Evolutionary conservation across 2,797 vertebrate species (phyloP).

Genomic region (Paguma larvata): DNA sequence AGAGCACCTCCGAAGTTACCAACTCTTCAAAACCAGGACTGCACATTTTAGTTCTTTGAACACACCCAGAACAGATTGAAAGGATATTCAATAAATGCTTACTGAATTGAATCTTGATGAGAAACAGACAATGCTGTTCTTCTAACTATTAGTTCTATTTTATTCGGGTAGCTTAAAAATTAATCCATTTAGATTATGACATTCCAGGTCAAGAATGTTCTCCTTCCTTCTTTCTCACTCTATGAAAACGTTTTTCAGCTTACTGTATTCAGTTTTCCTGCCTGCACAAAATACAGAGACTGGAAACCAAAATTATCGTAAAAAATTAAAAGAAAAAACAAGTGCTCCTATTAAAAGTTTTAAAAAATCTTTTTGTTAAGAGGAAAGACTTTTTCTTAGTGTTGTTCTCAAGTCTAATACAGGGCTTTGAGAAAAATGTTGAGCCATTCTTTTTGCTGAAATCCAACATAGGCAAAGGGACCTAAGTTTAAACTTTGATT

Average conservation of each 20-base stretch:
- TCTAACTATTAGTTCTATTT: constrained; percentile 10
- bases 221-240: constrained; percentile 18
- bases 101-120: constrained; percentile 46
- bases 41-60: neutral
- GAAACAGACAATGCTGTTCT: constrained; percentile 49
- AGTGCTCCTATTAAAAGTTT: neutral
- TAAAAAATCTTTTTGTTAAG: neutral
- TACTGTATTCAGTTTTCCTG: neutral
- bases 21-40: neutral
- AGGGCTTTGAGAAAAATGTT: neutral
- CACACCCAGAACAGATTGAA: neutral
- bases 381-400: neutral
- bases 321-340: constrained; percentile 21
- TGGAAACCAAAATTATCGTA: neutral
- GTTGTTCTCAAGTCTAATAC: neutral
- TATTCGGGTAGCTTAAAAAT: constrained; percentile 49
- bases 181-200: constrained; percentile 53
- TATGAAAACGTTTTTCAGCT: neutral
- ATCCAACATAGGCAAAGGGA: neutral
- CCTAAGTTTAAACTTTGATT: neutral
- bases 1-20: neutral
- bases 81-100: neutral
- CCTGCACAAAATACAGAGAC: constrained; percentile 21
- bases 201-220: constrained; percentile 65
- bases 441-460: constrained; percentile 6